Percentiles rank a stretch among this genome's conserved stretches.
phyloP scores from a whole-genome alignment of 2,797 vertebrate genomes.

The Halcyon badia region DNA sequence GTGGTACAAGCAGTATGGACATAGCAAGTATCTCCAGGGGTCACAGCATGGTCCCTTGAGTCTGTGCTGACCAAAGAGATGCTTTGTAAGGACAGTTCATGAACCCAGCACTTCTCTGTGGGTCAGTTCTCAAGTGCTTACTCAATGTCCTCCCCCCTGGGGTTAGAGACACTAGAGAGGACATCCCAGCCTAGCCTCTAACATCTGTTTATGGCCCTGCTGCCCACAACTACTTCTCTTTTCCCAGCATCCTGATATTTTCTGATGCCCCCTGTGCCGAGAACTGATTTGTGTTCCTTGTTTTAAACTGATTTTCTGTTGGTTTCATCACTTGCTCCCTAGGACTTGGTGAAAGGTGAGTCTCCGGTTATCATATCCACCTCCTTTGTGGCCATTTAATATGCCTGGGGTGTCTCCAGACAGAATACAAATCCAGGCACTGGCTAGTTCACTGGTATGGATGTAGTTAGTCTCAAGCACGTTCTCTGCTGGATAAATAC shows the following conservation, averaged over 20 bases:
- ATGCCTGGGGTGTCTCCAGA: accelerated
- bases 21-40: not conserved
- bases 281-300: accelerated
- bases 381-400: not conserved
- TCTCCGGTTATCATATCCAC: not conserved
- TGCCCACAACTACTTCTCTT: not conserved
- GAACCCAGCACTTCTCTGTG: not conserved
- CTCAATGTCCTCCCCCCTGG: not conserved
- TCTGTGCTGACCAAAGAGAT: not conserved
- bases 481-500: not conserved
- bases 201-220: not conserved
- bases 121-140: accelerated
- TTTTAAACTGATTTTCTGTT: not conserved
- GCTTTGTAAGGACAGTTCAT: not conserved
- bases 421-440: not conserved
- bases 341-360: not conserved
- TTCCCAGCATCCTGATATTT: not conserved
- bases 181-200: not conserved
- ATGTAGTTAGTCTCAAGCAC: not conserved
- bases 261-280: not conserved
- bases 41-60: accelerated
- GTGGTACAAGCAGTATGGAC: not conserved
- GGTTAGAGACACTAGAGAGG: not conserved
- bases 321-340: not conserved
- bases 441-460: not conserved